A percentile compares a stretch with the other conserved stretches of the same genome.
These are phyloP conservation scores for Epinephelus awoara DNA, from an alignment of 2,797 vertebrate species.

Conservation along the genomic window DNA sequence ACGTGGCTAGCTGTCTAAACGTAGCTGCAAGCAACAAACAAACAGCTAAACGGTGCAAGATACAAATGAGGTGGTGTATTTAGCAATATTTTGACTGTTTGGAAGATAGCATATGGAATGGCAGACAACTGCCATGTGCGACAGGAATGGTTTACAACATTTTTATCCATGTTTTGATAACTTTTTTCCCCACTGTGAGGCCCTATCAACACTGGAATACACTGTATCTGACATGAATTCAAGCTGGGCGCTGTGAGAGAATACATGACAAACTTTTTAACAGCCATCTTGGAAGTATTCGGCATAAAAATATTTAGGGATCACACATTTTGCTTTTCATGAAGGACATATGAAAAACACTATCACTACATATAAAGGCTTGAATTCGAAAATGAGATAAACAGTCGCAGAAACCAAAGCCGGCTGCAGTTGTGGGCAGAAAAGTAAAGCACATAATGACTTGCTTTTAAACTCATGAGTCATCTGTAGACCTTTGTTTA, in stretches of 20 bases:
- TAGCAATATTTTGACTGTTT: not conserved
- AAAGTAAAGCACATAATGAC: constrained; percentile 43
- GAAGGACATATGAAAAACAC: not conserved
- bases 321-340: not conserved
- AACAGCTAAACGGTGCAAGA: constrained; percentile 23
- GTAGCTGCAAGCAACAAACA: constrained; percentile 31
- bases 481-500: constrained; percentile 56
- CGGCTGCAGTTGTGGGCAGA: constrained; percentile 26
- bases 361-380: not conserved
- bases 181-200: not conserved
- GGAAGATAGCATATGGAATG: not conserved
- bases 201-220: not conserved
- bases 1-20: constrained; percentile 2
- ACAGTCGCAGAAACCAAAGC: constrained; percentile 13
- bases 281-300: not conserved
- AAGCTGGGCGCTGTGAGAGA: not conserved
- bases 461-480: constrained; percentile 43
- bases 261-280: not conserved
- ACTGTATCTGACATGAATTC: not conserved
- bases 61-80: not conserved
- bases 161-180: not conserved
- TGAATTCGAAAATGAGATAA: constrained; percentile 10
- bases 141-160: not conserved
- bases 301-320: not conserved
- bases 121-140: not conserved